These are phyloP conservation scores for Augochlorella aurata DNA, from an alignment of 2,888 invertebrate genomes.

Conservation along the genomic window DNA sequence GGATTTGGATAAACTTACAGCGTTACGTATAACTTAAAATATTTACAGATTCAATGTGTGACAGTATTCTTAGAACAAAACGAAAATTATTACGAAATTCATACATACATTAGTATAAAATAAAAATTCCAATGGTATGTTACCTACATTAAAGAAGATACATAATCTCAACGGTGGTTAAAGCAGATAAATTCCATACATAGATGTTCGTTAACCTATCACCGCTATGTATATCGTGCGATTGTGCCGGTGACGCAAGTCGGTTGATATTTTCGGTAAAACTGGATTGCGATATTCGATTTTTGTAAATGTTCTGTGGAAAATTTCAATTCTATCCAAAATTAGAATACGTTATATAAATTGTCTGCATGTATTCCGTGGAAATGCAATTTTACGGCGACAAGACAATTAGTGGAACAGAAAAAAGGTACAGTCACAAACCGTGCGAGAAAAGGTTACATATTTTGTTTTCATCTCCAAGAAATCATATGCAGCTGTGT, in stretches of 20 bases:
- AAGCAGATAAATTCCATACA: constrained; percentile 31
- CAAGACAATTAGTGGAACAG: background rate
- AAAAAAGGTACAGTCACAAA: background rate
- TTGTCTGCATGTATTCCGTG: background rate
- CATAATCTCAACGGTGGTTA: constrained; percentile 25
- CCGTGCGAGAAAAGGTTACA: constrained; percentile 5
- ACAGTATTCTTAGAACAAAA: background rate
- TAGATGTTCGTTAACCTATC: constrained; percentile 52
- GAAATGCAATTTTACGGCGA: background rate
- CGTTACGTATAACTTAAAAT: constrained; percentile 3
- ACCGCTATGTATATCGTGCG: background rate
- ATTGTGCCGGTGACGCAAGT: constrained; percentile 35
- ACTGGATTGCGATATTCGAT: constrained; percentile 18
- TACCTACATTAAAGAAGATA: constrained; percentile 16
- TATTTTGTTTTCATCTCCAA: constrained; percentile 22
- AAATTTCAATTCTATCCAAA: background rate
- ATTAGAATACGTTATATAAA: constrained; percentile 14
- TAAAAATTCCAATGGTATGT: constrained; percentile 3
- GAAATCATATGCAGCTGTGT: constrained; percentile 11
- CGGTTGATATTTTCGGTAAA: constrained; percentile 13
- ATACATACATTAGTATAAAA: background rate
- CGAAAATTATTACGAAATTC: background rate
- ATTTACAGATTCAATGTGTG: background rate
- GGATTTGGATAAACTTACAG: background rate
- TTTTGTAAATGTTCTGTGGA: background rate